phyloP scores from a whole-genome alignment of 2,797 vertebrate species.

The Crotalus adamanteus region DNA sequence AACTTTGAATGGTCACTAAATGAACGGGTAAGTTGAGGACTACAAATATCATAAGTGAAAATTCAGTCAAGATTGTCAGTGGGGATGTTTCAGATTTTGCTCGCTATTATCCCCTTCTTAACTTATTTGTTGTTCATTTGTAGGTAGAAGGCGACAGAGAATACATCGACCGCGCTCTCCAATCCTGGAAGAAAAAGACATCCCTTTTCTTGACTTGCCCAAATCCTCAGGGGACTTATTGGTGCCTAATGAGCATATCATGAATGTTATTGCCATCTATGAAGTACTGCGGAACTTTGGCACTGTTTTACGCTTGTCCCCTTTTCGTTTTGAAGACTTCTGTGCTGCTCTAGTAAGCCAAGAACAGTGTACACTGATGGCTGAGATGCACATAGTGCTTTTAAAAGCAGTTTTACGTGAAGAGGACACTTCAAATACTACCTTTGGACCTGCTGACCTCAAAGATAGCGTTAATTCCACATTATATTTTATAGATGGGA shows the following conservation, averaged over 20 bases:
- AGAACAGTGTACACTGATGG: constrained; percentile 94
- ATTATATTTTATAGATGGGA: constrained; percentile 93
- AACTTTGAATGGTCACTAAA: background rate
- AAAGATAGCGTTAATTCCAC: constrained; percentile 98
- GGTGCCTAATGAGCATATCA: constrained; percentile 88
- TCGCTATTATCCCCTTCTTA: constrained; percentile 33
- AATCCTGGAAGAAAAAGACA: constrained; percentile 88
- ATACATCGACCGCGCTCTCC: constrained; percentile 83
- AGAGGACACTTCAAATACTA: constrained; percentile 96
- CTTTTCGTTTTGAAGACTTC: constrained; percentile 97
- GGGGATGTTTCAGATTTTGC: background rate
- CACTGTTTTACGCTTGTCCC: constrained; percentile 90
- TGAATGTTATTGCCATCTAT: constrained; percentile 90
- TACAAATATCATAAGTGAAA: background rate
- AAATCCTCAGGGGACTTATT: constrained; percentile 95
- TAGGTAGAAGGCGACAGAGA: constrained; percentile 86
- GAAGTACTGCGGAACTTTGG: constrained; percentile 96
- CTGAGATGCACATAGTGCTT: constrained; percentile 92
- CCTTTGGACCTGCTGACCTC: constrained; percentile 92
- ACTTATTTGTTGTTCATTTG: constrained; percentile 48
- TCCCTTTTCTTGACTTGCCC: constrained; percentile 88
- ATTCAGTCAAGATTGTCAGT: background rate
- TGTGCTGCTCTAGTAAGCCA: constrained; percentile 90
- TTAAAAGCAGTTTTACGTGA: constrained; percentile 95
- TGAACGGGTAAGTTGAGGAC: background rate